Conservation (phyloP, 92 coral and sea anemone species). For the Umimayanthus chanpuru region DNA sequence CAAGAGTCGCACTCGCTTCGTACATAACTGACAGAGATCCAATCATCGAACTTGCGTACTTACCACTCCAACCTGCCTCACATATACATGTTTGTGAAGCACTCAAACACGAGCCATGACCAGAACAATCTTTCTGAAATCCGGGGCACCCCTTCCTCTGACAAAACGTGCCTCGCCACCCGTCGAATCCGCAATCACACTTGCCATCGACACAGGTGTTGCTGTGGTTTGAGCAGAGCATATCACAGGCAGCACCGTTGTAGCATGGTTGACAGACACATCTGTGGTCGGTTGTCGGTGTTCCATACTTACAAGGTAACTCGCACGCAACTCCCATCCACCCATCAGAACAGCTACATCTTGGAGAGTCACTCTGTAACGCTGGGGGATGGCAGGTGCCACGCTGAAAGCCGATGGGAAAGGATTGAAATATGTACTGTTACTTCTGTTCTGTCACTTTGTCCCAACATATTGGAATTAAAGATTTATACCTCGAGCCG, state of each 20-base stretch:
- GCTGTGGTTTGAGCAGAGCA: slow-evolving; percentile 71
- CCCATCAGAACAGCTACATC: slow-evolving; percentile 66
- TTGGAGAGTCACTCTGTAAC: slow-evolving; percentile 44
- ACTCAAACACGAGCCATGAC: slow-evolving; percentile 65
- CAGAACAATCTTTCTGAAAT: slow-evolving; percentile 61
- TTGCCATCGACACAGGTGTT: slow-evolving; percentile 51
- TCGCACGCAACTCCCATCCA: slow-evolving; percentile 82
- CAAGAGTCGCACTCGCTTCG: not conserved
- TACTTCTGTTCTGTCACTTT: not conserved
- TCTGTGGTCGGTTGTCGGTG: slow-evolving; percentile 40
- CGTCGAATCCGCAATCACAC: slow-evolving; percentile 74
- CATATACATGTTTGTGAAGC: slow-evolving; percentile 66
- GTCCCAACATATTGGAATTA: too few relatives aligned
- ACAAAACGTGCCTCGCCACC: slow-evolving; percentile 72
- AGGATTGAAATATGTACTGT: not conserved
- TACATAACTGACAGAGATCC: not conserved
- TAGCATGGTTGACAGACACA: slow-evolving; percentile 74
- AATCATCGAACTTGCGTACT: not conserved
- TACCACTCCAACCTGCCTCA: slow-evolving; percentile 73
- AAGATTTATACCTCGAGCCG: not conserved
- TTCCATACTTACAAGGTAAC: slow-evolving; percentile 63
- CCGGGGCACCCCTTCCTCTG: slow-evolving; percentile 71
- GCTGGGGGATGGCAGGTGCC: slow-evolving; percentile 63
- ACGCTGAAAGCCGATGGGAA: slow-evolving; percentile 26
- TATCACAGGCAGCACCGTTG: slow-evolving; percentile 67